Base-by-base conservation (phyloP, 2,113 vertebrate genomes). In the Podilymbus podiceps region DNA sequence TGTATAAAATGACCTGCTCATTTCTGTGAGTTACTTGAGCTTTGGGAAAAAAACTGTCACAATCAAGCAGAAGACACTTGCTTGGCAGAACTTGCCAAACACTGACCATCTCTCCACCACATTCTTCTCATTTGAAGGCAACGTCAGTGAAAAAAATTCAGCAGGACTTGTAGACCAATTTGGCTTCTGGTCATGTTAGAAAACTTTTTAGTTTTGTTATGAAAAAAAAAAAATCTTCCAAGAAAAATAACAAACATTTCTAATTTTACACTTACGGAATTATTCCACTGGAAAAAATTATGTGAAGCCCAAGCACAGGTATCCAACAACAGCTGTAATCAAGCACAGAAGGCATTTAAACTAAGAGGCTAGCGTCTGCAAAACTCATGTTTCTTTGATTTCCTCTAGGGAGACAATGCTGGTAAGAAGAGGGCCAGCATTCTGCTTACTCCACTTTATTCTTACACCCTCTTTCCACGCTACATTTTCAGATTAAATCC, bases 241-340 rank as follows among this genome's bases (percentile, higher is more conserved):
- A 97, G 92, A 91, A 97, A 96, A 98, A 96, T 80, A 97, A 94
- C 71, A 97, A 98, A 97, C 80, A 84, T 92, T 96, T 97, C 91
- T 97, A 96, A 97, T 97, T 95, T 96, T 96, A 93, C 90, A 88
- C 76, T 87, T 93, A 80, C 78, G 77, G 66, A 95, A 90, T 89
- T 91, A 93, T 97, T 97, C 92, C 93, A 97, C 31, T 97, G 97
- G 97, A 98, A 98, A 98, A 97, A 97, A 92, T 79, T 94, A 96
- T 77, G 72, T 80, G 85, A 94, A 93, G 68, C 27, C 52, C 76
- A 90, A 90, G 86, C 56, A 95, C 90, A 97, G 96, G 95, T 97
- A 97, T 98, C 95, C 96, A 98, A 96, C 97, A 95, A 76, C 91
- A 97, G 97, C 75, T 97, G 79, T 71, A 95, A 93, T 94, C 80